Conservation (phyloP, 23 tunicate genomes). For the Trididemnum miniatum region DNA sequence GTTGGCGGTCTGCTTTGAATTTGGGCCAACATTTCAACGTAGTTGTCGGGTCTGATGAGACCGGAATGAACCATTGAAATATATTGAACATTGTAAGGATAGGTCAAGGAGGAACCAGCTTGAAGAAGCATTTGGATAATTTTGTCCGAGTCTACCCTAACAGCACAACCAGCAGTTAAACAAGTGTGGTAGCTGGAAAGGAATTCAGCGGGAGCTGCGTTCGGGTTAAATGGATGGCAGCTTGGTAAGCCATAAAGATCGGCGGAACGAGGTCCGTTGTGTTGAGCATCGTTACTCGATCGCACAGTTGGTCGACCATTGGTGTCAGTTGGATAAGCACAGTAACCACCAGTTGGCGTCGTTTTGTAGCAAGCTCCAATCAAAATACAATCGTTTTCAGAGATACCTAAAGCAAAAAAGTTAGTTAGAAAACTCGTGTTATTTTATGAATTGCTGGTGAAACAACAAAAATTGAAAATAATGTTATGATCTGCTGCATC, state of each 20-base stretch:
- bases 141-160: conserved; percentile 8
- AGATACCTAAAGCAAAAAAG: conserved; percentile 54
- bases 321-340: conserved; percentile 54
- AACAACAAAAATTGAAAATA: too few species aligned
- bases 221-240: conserved; percentile 49
- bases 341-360: conserved; percentile 13
- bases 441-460: too few species aligned
- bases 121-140: neutral
- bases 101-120: conserved; percentile 2
- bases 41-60: conserved; percentile 72
- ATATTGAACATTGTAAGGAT: neutral
- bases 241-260: conserved; percentile 49
- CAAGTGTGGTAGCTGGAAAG: conserved; percentile 58
- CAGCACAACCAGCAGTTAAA: conserved; percentile 65
- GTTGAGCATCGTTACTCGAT: conserved; percentile 44
- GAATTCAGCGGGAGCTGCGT: conserved; percentile 17
- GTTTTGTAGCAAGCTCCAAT: conserved; percentile 81
- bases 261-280: neutral
- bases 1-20: neutral
- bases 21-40: conserved; percentile 23
- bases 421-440: too few species aligned
- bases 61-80: conserved; percentile 43
- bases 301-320: conserved; percentile 29
- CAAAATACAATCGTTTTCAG: conserved; percentile 59
- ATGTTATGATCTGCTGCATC: too few species aligned